Conservation (phyloP, 2,113 vertebrate species). For the Coreoperca whiteheadi region DNA sequence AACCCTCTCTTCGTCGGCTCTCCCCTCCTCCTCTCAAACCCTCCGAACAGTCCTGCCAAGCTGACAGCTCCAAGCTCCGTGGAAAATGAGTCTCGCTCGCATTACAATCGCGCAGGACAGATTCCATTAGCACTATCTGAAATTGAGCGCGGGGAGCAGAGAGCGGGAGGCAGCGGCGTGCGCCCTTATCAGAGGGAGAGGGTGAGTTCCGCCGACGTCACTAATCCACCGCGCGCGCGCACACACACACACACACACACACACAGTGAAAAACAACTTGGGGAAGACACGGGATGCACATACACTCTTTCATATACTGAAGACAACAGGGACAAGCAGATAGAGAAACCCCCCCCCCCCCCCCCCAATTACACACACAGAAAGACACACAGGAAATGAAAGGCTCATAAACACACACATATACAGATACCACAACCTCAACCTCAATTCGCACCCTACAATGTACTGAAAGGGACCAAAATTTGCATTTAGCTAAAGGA, state of each 20-base stretch:
- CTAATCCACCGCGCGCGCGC: conserved; percentile 90
- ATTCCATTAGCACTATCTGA: conserved; percentile 99
- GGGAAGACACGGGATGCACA: conserved; percentile 29
- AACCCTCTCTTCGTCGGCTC: conserved; percentile 43
- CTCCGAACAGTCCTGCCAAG: conserved; percentile 84
- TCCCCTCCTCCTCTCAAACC: conserved; percentile 11
- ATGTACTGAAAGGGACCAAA: conserved; percentile 35
- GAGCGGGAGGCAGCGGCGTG: conserved; percentile 78
- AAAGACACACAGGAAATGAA: not conserved
- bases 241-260: conserved; percentile 30
- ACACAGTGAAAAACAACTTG: conserved; percentile 35
- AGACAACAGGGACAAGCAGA: conserved; percentile 33
- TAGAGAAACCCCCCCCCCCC: not conserved
- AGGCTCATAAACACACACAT: not conserved
- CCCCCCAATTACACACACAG: not conserved
- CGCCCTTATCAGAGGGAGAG: conserved; percentile 94
- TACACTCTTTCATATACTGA: conserved; percentile 18
- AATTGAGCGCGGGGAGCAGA: conserved; percentile 90
- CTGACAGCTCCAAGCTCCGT: conserved; percentile 99
- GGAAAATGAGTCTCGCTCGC: conserved; percentile 99
- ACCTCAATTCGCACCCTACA: not conserved
- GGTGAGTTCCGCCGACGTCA: conserved; percentile 88
- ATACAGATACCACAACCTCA: not conserved
- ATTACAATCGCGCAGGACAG: conserved; percentile 99
- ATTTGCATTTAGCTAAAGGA: conserved; percentile 53